Evolutionary conservation across 37 sponge, comb jelly and placozoan species (phyloP).

Genomic region (Eunapius fragilis): DNA sequence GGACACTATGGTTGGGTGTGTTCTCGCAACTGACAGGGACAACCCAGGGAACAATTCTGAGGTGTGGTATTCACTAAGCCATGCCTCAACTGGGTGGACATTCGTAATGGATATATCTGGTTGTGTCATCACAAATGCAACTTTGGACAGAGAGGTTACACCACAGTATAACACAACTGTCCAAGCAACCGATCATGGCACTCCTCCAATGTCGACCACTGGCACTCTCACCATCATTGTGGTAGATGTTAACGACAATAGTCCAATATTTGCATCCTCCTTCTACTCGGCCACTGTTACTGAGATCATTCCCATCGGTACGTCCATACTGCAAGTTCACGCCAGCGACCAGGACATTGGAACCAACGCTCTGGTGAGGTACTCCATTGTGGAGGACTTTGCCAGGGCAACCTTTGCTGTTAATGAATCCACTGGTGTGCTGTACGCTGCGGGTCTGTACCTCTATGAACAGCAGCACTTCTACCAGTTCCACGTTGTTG

Average conservation of each 20-base stretch:
- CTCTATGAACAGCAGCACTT: slow-evolving; percentile 6
- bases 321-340: slow-evolving; percentile 32
- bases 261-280: slow-evolving; percentile 41
- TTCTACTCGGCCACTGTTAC: slow-evolving; percentile 28
- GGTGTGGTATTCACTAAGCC: slow-evolving; percentile 38
- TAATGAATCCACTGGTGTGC: slow-evolving; percentile 45
- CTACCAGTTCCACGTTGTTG: slow-evolving; percentile 45
- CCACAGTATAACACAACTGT: slow-evolving; percentile 46
- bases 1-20: slow-evolving; percentile 39
- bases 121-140: slow-evolving; percentile 23
- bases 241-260: slow-evolving; percentile 62
- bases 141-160: slow-evolving; percentile 49
- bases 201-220: slow-evolving; percentile 46
- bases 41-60: slow-evolving; percentile 55
- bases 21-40: slow-evolving; percentile 52
- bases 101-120: slow-evolving; percentile 57
- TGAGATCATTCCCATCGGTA: slow-evolving; percentile 39
- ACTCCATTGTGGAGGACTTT: slow-evolving; percentile 9
- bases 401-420: slow-evolving; percentile 15
- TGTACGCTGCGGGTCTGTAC: slow-evolving; percentile 4
- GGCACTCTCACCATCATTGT: slow-evolving; percentile 45
- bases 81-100: slow-evolving; percentile 39
- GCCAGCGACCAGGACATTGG: slow-evolving; percentile 74
- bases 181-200: slow-evolving; percentile 54
- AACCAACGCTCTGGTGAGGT: slow-evolving; percentile 39